Base-by-base conservation (phyloP, 2,113 vertebrate species). In the Lamprologus lemairii region DNA sequence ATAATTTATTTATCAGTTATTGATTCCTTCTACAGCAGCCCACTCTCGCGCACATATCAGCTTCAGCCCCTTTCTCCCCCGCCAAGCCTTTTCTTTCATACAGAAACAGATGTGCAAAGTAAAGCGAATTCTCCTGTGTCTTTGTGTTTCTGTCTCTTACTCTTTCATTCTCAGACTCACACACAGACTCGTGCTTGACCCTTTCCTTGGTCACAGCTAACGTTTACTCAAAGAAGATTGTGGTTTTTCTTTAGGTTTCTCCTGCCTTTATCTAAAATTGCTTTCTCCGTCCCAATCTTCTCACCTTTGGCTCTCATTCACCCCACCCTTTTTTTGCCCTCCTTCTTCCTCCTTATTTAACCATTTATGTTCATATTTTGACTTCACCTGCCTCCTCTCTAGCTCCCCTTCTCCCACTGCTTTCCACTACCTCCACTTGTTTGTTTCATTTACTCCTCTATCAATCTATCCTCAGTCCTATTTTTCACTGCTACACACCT, bases 1-100 rank as follows among this genome's bases (percentile, higher is more conserved):
- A 94, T 95, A 11, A 94, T 94, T 95, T 92, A 94, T 95, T 94
- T 89, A 95, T 86, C 80, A 53, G 84, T 83, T 93, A 95, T 95
- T 91, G 94, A 95, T 95, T 89, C 86, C 60, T n/a, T 9, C 58
- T 42, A 58, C 58, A 82, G 71, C 40, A 81, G 26, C 57, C 26
- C 49, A 84, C 80, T 54, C 57, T 47, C 75, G 37, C 31, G 0
- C 47, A 63, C 42, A 26, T 42, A 37, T 57, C 65, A 47, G 7
- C 82, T 65, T 21, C 57, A 49, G 23, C 19, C 26, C 23, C 42
- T 68, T 28, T 35, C 33, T 14, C 26, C 17, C 51, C 11, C n/a
- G 3, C 28, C 31, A 4, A 45, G 40, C 19, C 21, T 60, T 14
- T 60, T 8, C 33, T 86, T 82, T 55, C 55, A 81, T 71, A 87